phyloP scores from a whole-genome alignment of 1,140 invertebrate genomes.

The Andricus grossulariae region DNA sequence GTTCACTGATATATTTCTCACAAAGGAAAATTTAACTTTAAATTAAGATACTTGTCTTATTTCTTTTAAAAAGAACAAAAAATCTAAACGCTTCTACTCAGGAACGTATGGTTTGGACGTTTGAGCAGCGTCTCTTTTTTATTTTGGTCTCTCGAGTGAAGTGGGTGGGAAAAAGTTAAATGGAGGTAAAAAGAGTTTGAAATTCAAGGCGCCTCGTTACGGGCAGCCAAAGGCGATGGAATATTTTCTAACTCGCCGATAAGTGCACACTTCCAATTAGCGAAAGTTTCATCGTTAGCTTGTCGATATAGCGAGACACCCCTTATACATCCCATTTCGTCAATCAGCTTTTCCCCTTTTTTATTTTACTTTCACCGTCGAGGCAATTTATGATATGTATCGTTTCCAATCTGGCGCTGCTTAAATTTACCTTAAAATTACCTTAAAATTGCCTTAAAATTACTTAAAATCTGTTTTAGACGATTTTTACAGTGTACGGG shows the following conservation, averaged over 20 bases:
- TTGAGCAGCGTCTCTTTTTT: background rate
- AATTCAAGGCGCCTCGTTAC: background rate
- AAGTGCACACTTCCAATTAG: conserved; percentile 21
- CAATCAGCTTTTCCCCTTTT: conserved; percentile 17
- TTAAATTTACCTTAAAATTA: background rate
- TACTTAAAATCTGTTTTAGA: too few species aligned
- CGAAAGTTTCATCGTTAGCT: conserved; percentile 16
- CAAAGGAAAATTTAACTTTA: too few species aligned
- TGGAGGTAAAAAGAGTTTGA: background rate
- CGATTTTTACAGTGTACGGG: background rate
- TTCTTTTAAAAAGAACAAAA: background rate
- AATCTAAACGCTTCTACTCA: background rate
- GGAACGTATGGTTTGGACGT: background rate
- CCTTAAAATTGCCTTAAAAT: background rate
- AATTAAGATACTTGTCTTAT: too few species aligned
- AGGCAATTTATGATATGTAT: conserved; percentile 26
- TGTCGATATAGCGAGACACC: background rate
- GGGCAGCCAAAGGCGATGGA: background rate
- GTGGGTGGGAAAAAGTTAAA: background rate
- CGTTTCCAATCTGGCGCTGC: conserved; percentile 23
- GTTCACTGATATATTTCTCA: too few species aligned
- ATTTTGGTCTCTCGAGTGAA: background rate
- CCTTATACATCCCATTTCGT: background rate
- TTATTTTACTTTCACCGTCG: background rate
- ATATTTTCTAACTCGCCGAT: background rate